A percentile compares a stretch with the other conserved stretches of the same genome.
Evolutionary conservation across 2,113 vertebrate genomes (phyloP).

Genomic region (Albula goreensis): DNA sequence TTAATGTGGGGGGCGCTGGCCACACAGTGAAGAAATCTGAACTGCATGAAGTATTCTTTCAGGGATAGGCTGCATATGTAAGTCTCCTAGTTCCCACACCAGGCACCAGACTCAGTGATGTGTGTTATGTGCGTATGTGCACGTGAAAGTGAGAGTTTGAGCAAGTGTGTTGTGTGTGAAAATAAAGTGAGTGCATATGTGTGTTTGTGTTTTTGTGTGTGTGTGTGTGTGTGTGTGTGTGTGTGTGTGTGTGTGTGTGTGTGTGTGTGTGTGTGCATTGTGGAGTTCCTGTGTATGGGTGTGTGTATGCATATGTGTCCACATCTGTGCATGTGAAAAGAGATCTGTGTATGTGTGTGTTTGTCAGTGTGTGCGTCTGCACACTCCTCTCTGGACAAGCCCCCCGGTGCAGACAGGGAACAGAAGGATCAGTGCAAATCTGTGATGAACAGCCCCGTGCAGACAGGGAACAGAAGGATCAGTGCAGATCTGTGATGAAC

Average conservation of each 20-base stretch:
- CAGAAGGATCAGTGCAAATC: not conserved
- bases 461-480: not conserved
- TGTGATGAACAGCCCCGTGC: not conserved
- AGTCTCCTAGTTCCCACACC: not conserved
- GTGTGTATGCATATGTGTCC: not conserved
- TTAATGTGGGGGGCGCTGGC: not conserved
- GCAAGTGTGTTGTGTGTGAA: not conserved
- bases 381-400: not conserved
- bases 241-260: not conserved
- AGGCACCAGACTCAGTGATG: too few species aligned
- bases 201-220: constrained; percentile 11
- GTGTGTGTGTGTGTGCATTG: not conserved
- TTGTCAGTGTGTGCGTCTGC: not conserved
- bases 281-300: too few species aligned
- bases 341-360: not conserved
- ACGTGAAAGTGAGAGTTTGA: not conserved
- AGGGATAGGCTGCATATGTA: not conserved
- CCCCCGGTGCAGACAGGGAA: not conserved
- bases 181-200: not conserved
- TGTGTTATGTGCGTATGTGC: not conserved
- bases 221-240: constrained; percentile 1
- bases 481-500: not conserved
- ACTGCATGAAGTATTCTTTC: not conserved
- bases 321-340: not conserved
- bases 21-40: not conserved